These are phyloP conservation scores for Melieria crassipennis DNA, from an alignment of 2,888 invertebrate genomes.

Conservation along the genomic window DNA sequence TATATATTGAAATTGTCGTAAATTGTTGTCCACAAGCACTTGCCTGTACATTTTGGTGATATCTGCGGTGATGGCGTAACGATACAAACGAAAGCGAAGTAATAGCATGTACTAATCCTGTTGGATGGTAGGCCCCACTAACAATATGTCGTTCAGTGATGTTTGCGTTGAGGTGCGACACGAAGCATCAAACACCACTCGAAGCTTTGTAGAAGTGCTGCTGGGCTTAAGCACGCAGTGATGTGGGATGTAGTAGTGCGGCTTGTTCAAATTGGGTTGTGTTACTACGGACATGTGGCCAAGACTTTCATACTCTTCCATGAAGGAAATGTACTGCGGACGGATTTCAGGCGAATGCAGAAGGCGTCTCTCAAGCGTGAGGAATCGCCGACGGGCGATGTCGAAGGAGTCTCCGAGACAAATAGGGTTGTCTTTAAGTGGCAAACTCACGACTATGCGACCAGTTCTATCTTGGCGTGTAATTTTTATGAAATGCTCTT, in stretches of 20 bases:
- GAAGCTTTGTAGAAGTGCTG: conserved; percentile 29
- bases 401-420: not conserved
- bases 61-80: not conserved
- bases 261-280: not conserved
- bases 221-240: not conserved
- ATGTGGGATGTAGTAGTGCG: conserved; percentile 7
- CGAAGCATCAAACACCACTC: conserved; percentile 33
- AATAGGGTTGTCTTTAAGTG: conserved; percentile 1
- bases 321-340: not conserved
- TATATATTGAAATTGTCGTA: conserved; percentile 22
- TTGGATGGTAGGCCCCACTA: conserved; percentile 35
- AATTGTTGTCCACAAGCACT: conserved; percentile 1
- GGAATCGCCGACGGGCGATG: conserved; percentile 10
- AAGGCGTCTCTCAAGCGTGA: not conserved
- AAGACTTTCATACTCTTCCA: conserved; percentile 13
- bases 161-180: conserved; percentile 3
- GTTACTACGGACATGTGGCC: conserved; percentile 15
- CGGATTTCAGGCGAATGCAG: not conserved
- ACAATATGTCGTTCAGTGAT: conserved; percentile 32
- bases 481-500: not conserved
- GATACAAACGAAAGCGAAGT: conserved; percentile 9
- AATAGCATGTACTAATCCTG: conserved; percentile 29
- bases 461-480: conserved; percentile 12
- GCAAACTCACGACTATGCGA: not conserved
- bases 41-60: conserved; percentile 9